Evolutionary conservation across 2,888 invertebrate species (phyloP), one percentile per base, ranked within the genome.

Genomic region (Trichogramma dendrolimi): DNA sequence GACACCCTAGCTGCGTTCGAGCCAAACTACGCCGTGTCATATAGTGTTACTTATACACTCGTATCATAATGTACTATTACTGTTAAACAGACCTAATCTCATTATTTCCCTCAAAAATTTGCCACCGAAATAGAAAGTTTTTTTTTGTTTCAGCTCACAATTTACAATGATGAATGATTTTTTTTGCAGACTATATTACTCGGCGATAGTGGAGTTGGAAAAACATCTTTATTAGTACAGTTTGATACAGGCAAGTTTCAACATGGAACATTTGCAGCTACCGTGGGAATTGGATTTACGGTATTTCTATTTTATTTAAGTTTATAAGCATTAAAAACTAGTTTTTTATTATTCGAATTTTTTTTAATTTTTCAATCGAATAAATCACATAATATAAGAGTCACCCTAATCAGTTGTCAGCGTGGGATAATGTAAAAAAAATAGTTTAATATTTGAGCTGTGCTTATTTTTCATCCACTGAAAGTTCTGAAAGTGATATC

Each of bases 201-300:
- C 43, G 95, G 95, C 1, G 95, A 95, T 81, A 94, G 93, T 67
- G 94, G 94, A 5, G 94, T 95, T 11, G 95, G 95, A 5, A 95
- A 95, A 81, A 95, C 95, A 0, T 94, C 94, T 4, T 83, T 96
- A 58, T 82, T 96, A 66, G 94, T 95, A 42, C 93, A 94, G 82
- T 96, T 94, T 78, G 94, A 95, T 80, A 94, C 94, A 10, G 93
- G 93, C 57, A 92, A 89, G 81, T 95, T 95, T 79, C 92, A 92
- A 75, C 85, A 88, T 1, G 93, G 94, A 5, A 94, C 91, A 71
- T 96, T 95, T 80, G 92, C 95, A 0, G 95, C 95, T 6, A 96
- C 95, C 1, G 95, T 96, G 58, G 95, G 95, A 58, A 95, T 96
- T 71, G 95, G 95, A 47, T 92, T 96, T 77, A 95, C 93, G 84